These are phyloP conservation scores for Fukomys damarensis DNA, from an alignment of 2,113 vertebrate species.

Conservation along the genomic window DNA sequence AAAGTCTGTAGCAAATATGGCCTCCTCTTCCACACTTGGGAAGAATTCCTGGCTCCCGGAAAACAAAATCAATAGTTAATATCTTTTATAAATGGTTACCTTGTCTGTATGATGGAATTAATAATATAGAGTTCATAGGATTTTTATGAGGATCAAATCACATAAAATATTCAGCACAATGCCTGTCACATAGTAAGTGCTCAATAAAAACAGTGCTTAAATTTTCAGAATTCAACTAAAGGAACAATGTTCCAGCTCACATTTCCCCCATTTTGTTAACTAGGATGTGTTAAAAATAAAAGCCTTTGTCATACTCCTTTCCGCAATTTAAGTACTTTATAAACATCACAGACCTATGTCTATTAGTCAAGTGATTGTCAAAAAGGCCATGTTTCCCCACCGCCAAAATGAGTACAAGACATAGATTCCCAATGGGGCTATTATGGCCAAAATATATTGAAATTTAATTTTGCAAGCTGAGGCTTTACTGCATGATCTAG, in stretches of 20 bases:
- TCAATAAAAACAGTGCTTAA: neutral
- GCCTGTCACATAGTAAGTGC: neutral
- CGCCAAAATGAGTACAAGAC: constrained; percentile 20
- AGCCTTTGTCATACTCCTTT: neutral
- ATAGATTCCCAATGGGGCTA: neutral
- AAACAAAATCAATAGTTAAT: constrained; percentile 10
- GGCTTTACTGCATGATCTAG: neutral
- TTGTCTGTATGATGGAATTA: neutral
- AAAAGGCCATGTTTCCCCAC: neutral
- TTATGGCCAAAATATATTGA: neutral
- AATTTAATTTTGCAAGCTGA: constrained; percentile 41
- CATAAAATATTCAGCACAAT: constrained; percentile 24
- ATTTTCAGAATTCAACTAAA: constrained; percentile 40
- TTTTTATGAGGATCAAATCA: neutral
- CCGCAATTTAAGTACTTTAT: neutral
- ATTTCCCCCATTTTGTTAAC: constrained; percentile 35
- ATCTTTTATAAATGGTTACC: neutral
- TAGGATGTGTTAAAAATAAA: constrained; percentile 30
- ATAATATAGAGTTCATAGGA: neutral
- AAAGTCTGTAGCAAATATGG: neutral
- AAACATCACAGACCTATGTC: neutral
- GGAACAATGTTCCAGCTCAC: neutral
- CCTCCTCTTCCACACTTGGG: neutral
- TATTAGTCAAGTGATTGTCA: neutral
- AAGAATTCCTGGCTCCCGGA: constrained; percentile 16